Conservation (phyloP, 2,888 invertebrate species). For the Sicus ferrugineus region DNA sequence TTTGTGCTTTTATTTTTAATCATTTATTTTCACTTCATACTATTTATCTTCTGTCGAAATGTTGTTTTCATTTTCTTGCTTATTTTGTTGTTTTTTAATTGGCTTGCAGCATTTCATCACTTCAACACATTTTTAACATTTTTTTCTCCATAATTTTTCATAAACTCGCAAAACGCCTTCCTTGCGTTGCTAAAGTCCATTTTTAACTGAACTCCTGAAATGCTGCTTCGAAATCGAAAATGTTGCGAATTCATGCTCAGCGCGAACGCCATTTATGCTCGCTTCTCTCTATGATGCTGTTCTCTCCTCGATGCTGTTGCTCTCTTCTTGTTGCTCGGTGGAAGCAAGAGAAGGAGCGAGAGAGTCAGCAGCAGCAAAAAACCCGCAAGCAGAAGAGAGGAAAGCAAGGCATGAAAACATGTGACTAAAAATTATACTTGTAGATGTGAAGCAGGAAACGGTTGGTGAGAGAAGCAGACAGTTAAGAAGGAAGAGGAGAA, state of each 20-base stretch:
- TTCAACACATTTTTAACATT: slow-evolving; percentile 31
- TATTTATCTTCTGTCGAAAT: background rate
- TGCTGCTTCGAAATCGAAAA: background rate
- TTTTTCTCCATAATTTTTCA: slow-evolving; percentile 36
- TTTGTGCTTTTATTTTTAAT: background rate
- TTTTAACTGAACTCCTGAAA: slow-evolving; percentile 57
- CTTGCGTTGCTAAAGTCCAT: slow-evolving; percentile 60
- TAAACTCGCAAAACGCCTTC: slow-evolving; percentile 17
- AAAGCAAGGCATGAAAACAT: too few relatives aligned
- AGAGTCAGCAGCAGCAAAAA: background rate
- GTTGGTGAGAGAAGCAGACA: too few relatives aligned
- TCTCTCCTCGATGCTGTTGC: background rate
- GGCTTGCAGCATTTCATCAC: background rate
- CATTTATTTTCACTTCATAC: background rate
- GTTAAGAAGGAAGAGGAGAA: too few relatives aligned
- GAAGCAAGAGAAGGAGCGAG: too few relatives aligned
- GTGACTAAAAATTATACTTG: too few relatives aligned
- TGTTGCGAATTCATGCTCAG: background rate
- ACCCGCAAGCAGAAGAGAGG: too few relatives aligned
- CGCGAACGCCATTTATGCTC: background rate
- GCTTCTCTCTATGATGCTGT: background rate
- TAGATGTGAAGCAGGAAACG: too few relatives aligned
- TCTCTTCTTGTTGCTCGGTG: too few relatives aligned
- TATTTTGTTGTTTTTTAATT: too few relatives aligned
- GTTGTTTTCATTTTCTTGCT: slow-evolving; percentile 16